A percentile compares a stretch with the other conserved stretches of the same genome.
Evolutionary conservation across 2,113 vertebrate genomes (phyloP).

Genomic region (Diglossa brunneiventris): DNA sequence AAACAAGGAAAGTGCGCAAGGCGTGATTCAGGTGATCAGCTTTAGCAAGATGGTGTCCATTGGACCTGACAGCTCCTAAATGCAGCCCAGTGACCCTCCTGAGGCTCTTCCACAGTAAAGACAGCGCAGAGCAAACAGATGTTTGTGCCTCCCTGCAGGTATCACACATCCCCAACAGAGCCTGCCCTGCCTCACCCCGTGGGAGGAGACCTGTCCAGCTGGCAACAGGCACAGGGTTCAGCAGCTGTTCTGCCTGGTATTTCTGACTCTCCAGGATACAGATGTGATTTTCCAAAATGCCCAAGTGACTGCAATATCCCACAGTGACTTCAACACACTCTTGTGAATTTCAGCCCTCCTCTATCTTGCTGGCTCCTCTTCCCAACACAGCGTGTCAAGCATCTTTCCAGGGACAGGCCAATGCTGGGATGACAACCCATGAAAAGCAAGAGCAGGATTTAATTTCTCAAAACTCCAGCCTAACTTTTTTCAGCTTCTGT

Average conservation of each 20-base stretch:
- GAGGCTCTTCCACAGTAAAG: neutral
- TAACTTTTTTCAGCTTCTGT: neutral
- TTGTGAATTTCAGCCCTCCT: fast-evolving
- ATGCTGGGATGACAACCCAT: neutral
- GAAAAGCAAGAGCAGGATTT: neutral
- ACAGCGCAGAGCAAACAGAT: neutral
- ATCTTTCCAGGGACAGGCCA: neutral
- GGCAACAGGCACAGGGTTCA: fast-evolving
- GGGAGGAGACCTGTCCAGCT: neutral
- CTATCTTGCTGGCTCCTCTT: neutral
- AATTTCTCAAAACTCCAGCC: neutral
- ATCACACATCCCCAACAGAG: fast-evolving
- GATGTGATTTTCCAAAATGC: neutral
- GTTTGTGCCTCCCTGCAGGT: fast-evolving
- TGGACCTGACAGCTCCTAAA: neutral
- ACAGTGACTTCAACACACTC: fast-evolving
- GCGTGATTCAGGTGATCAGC: neutral
- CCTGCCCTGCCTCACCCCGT: neutral
- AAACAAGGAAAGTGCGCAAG: neutral
- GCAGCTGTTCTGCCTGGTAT: neutral
- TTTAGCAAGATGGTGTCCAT: neutral
- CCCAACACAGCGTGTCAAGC: neutral
- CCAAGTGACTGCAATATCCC: neutral
- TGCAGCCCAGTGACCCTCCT: neutral
- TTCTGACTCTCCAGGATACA: neutral